Evolutionary conservation across 2,113 vertebrate genomes (phyloP).

Genomic region (Physeter macrocephalus): DNA sequence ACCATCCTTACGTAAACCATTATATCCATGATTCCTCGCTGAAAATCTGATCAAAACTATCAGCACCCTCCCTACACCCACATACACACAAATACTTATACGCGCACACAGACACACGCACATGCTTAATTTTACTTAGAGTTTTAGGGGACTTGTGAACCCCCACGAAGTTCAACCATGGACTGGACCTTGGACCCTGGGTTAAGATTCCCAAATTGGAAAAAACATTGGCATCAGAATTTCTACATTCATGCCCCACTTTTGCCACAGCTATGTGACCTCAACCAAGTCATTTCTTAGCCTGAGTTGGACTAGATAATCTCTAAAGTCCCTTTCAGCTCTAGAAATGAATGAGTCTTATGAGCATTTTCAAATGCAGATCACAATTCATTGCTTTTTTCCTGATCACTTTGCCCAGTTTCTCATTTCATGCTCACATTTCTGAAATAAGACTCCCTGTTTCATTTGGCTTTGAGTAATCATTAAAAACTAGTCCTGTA

Average conservation of each 20-base stretch:
- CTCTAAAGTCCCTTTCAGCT: background rate
- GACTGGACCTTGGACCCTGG: background rate
- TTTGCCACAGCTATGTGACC: background rate
- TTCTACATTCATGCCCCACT: background rate
- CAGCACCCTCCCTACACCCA: background rate
- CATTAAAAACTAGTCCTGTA: background rate
- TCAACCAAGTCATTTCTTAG: background rate
- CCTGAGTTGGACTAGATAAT: background rate
- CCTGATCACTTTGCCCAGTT: background rate
- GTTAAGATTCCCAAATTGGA: slow-evolving; percentile 8
- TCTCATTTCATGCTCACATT: slow-evolving; percentile 8
- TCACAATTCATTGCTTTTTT: slow-evolving; percentile 1
- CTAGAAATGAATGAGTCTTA: background rate
- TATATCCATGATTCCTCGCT: background rate
- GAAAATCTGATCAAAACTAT: background rate
- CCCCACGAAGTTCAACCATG: background rate
- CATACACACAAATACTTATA: background rate
- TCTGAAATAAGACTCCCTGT: background rate
- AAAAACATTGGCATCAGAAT: background rate
- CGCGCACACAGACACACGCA: background rate
- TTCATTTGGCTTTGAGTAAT: slow-evolving; percentile 23
- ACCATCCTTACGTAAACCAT: background rate
- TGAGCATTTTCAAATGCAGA: slow-evolving; percentile 5
- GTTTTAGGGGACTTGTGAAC: background rate
- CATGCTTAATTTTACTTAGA: background rate